Conservation (phyloP, 2,113 vertebrate species). For the Cryptomyrus ogoouensis region DNA sequence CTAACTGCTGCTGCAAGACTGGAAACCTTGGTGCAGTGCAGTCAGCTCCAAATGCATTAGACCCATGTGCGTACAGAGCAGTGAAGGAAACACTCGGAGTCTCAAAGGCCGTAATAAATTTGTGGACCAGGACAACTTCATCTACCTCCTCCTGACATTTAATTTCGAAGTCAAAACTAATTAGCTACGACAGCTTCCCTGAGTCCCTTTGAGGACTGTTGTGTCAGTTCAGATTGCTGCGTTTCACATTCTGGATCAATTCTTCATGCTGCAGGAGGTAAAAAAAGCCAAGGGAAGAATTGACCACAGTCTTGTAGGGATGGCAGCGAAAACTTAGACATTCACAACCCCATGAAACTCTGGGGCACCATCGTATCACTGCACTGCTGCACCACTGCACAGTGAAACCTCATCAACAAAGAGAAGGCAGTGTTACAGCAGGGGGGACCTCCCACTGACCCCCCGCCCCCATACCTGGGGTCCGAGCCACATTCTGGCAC, state of each 20-base stretch:
- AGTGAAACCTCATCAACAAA: neutral
- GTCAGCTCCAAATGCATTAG: neutral
- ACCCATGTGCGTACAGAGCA: neutral
- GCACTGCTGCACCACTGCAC: neutral
- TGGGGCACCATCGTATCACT: neutral
- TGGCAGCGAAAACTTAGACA: neutral
- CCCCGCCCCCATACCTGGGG: neutral
- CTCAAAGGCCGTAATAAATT: neutral
- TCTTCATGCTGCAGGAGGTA: neutral
- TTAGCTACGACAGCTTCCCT: conserved; percentile 1
- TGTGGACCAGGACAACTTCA: neutral
- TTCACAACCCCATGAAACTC: neutral
- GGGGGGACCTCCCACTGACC: neutral
- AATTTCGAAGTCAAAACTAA: conserved; percentile 13
- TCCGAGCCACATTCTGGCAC: neutral
- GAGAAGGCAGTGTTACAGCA: neutral
- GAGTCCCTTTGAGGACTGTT: neutral
- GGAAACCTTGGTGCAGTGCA: neutral
- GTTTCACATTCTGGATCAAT: neutral
- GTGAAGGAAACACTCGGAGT: neutral
- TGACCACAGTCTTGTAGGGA: neutral
- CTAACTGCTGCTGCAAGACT: neutral
- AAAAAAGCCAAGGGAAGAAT: neutral
- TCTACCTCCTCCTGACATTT: neutral
- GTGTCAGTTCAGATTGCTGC: neutral